These are phyloP conservation scores for Macroramphosus scolopax DNA, from an alignment of 2,797 vertebrate species.

Conservation along the genomic window DNA sequence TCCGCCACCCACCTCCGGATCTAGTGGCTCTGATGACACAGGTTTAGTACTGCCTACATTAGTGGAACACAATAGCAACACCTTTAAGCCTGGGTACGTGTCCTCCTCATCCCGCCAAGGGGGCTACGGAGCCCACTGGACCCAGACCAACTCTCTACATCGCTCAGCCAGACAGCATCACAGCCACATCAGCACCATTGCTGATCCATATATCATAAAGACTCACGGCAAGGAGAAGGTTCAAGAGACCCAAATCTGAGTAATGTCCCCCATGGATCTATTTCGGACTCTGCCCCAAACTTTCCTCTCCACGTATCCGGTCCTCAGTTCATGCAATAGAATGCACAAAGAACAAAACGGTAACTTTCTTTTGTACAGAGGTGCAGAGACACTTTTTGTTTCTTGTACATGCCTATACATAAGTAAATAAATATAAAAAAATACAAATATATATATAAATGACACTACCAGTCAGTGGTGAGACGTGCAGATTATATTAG, in stretches of 20 bases:
- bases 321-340: slow-evolving; percentile 91
- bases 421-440: slow-evolving; percentile 79
- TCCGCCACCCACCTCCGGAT: slow-evolving; percentile 79
- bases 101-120: slow-evolving; percentile 77
- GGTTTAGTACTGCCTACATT: slow-evolving; percentile 89
- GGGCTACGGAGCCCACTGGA: slow-evolving; percentile 91
- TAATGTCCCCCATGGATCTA: slow-evolving; percentile 61
- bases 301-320: slow-evolving; percentile 55
- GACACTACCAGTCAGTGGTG: slow-evolving; percentile 89
- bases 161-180: slow-evolving; percentile 87
- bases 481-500: slow-evolving; percentile 91
- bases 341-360: slow-evolving; percentile 90
- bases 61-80: slow-evolving; percentile 89
- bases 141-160: slow-evolving; percentile 93
- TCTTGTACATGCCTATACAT: slow-evolving; percentile 95
- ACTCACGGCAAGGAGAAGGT: slow-evolving; percentile 98
- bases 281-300: slow-evolving; percentile 55
- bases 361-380: slow-evolving; percentile 95
- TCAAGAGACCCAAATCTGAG: slow-evolving; percentile 98
- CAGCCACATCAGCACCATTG: slow-evolving; percentile 81
- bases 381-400: slow-evolving; percentile 88
- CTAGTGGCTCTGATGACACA: slow-evolving; percentile 83
- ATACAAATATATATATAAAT: slow-evolving; percentile 78
- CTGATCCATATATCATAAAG: slow-evolving; percentile 92
- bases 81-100: slow-evolving; percentile 86